These are phyloP conservation scores for Hirtodrosophila duncani DNA, from an alignment of 2,888 invertebrate species.

Conservation along the genomic window DNA sequence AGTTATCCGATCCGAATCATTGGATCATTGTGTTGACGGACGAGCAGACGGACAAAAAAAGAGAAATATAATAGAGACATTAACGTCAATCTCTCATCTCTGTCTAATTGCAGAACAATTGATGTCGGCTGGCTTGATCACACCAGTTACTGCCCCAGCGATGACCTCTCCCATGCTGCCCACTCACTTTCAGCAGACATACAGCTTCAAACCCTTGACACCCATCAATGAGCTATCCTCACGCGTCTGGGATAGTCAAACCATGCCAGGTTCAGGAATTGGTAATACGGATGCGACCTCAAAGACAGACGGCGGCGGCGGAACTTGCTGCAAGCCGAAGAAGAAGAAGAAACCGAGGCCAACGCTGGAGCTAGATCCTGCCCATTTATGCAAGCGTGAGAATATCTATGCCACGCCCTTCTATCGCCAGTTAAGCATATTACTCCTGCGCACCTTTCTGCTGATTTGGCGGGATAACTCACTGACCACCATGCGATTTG, in stretches of 20 bases:
- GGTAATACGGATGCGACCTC: slow-evolving; percentile 30
- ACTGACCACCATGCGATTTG: slow-evolving; percentile 86
- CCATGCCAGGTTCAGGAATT: too few relatives aligned
- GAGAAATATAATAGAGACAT: background rate
- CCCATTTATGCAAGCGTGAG: slow-evolving; percentile 72
- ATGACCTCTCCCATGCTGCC: slow-evolving; percentile 27
- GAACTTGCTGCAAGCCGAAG: slow-evolving; percentile 54
- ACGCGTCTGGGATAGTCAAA: slow-evolving; percentile 56
- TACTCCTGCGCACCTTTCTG: slow-evolving; percentile 82
- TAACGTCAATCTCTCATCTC: background rate
- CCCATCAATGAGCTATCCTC: slow-evolving; percentile 69
- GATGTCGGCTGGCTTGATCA: slow-evolving; percentile 79
- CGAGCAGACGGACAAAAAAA: too few relatives aligned
- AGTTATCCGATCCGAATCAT: too few relatives aligned
- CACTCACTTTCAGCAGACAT: slow-evolving; percentile 3
- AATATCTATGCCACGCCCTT: slow-evolving; percentile 81
- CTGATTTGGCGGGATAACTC: slow-evolving; percentile 85
- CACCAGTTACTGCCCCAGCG: slow-evolving; percentile 79
- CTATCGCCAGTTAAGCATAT: slow-evolving; percentile 80
- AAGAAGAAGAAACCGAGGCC: slow-evolving; percentile 50
- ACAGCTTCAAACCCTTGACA: slow-evolving; percentile 45
- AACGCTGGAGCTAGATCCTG: slow-evolving; percentile 58
- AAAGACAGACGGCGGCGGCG: slow-evolving; percentile 36
- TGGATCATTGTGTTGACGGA: too few relatives aligned
- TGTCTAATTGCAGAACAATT: slow-evolving; percentile 78